A percentile compares a stretch with the other conserved stretches of the same genome.
These are phyloP conservation scores for Drosophila lacteicornis DNA, from an alignment of 1,140 invertebrate genomes.

Conservation along the genomic window DNA sequence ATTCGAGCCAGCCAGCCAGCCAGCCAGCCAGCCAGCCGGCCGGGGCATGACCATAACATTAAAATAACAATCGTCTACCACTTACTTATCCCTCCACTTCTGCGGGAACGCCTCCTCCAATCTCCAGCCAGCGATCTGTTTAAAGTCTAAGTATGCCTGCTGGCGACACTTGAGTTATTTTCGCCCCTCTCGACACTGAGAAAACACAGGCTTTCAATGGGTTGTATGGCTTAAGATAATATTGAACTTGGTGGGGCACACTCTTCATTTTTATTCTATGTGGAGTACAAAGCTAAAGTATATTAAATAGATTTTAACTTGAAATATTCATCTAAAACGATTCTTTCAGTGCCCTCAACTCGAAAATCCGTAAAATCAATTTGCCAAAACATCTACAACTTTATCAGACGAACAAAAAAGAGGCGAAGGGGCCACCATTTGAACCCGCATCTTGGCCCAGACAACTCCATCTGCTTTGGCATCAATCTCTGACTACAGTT, in stretches of 20 bases:
- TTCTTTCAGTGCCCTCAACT: constrained; percentile 13
- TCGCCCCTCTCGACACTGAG: constrained; percentile 44
- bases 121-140: constrained; percentile 74
- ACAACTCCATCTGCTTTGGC: constrained; percentile 65
- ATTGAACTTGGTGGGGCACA: background rate
- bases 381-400: constrained; percentile 80
- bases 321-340: background rate
- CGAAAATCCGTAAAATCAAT: constrained; percentile 79
- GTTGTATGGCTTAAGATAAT: background rate
- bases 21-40: constrained; percentile 6
- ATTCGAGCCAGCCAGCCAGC: constrained; percentile 32
- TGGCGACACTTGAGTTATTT: constrained; percentile 75
- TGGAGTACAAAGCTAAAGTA: too few species aligned
- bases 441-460: constrained; percentile 64
- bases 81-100: constrained; percentile 71
- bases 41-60: constrained; percentile 71
- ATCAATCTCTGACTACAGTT: constrained; percentile 54
- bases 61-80: constrained; percentile 81
- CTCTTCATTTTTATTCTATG: background rate
- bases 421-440: constrained; percentile 34
- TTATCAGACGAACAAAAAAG: constrained; percentile 51
- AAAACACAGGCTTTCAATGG: background rate
- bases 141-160: constrained; percentile 80
- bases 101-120: constrained; percentile 41
- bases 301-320: background rate